Base-by-base conservation (phyloP, 37 sponge, comb jelly and placozoan genomes). In the Ianthella basta region DNA sequence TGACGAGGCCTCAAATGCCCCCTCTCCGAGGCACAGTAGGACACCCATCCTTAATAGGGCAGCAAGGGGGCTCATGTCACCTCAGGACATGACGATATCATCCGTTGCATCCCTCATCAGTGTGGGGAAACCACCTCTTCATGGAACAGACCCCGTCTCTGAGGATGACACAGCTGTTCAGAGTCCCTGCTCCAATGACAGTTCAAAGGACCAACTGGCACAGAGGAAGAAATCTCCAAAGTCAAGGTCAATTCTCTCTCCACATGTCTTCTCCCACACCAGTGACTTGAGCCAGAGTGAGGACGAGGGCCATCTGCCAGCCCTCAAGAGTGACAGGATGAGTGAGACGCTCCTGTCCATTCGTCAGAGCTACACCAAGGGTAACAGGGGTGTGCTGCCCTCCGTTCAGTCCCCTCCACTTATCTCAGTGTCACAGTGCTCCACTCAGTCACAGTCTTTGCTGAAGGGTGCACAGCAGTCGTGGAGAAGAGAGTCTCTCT, bases 351-450 rank as follows among this genome's bases (percentile, higher is more conserved):
- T 36, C 13, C 37, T 39, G 78, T 32, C 33, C 37, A 75, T 32
- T 24, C 19, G 54, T 15, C 0, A 30, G 20, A 75, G 12, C 44
- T 23, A 24, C 44, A 4, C 78, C 2, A 10, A 40, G 44, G 8
- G 8, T 3, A 44, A 8, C 50, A 44, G 50, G 50, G 50, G 50
- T 3, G 6, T 44, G 50, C 54, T 75, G 18, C 78, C 78, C 1
- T 75, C 78, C 25, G 12, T 50, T 44, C 37, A 18, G 34, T 74
- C 84, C 12, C 53, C 60, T 5, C 85, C 89, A 0, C 70, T 59
- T 0, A 89, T 89, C 41, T 79, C 85, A 15, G 73, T 89, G 29
- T 84, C 89, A 0, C 85, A 85, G 1, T 79, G 86, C 69, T 80
- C 85, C 21, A 70, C 39, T 50, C 55, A 44, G 50, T 44, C 50